Base-by-base conservation (phyloP, 2,113 vertebrate genomes). In the Leptodactylus fuscus region DNA sequence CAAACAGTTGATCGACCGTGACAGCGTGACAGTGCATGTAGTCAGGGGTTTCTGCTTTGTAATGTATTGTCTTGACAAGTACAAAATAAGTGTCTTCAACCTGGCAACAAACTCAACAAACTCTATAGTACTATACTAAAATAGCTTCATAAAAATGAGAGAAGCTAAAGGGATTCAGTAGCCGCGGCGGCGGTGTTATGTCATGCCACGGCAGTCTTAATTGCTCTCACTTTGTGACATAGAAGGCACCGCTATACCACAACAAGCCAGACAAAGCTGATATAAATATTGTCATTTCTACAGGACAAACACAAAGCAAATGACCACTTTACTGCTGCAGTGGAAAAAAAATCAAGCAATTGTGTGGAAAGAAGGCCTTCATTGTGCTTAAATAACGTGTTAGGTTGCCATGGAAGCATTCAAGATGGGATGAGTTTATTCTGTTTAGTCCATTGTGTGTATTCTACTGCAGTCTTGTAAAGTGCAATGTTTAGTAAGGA, bases 281-380 rank as follows among this genome's bases (percentile, higher is more conserved):
- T 32, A 76, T 51, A 53, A 76, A 53, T 76, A 34, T 53, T 76
- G 74, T 49, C 44, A 76, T 76, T 76, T 76, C n/a, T 44, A 24
- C 5, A 76, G 74, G 74, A 29, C 16, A 76, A 49, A 34, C 44
- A 76, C 24, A 76, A 76, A 53, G 48, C 27, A 76, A 76, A 32
- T 32, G 34, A 73, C 69, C 38, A 44, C n/a, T 73, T 44, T 73
- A 9, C 69, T 73, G 24, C 46, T 49, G 13, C 73, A 75, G 15
- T 75, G 44, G 41, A 46, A 74, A 46, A n/a, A 73, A 73, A 75
- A 75, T 48, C 44, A 49, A 73, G 69, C 44, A 75, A 49, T 48
- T 75, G 44, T 48, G 73, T 75, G 73, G 29, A 53, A 76, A 77
- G 29, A 77, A 77, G 18, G 36, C 48, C 46, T 36, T 22, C 24